These are phyloP conservation scores for Pollenia angustigena DNA, from an alignment of 2,888 invertebrate species.

Conservation along the genomic window DNA sequence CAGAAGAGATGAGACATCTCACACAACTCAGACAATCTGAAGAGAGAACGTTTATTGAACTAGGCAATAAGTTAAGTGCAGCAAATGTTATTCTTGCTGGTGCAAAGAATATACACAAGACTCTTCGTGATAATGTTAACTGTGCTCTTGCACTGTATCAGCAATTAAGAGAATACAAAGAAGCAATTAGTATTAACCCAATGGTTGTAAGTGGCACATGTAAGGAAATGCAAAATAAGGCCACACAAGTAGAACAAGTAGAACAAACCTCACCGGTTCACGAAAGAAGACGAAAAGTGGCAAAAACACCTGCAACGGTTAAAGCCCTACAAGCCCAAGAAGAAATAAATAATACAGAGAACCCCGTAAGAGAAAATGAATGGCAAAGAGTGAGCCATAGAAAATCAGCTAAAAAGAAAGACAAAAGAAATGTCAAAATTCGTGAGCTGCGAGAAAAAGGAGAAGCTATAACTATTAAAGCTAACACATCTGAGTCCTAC, in stretches of 20 bases:
- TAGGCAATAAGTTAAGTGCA: background rate
- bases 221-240: background rate
- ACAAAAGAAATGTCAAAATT: too few species aligned
- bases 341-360: background rate
- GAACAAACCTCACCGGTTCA: background rate
- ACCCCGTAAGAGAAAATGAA: background rate
- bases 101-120: background rate
- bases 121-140: background rate
- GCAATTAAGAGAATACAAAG: background rate
- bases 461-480: too few species aligned
- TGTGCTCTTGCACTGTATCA: background rate
- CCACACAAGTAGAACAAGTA: background rate
- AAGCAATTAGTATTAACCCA: background rate
- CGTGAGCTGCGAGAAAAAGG: too few species aligned
- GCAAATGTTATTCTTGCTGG: background rate
- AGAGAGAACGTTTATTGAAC: background rate
- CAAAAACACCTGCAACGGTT: too few species aligned
- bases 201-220: background rate
- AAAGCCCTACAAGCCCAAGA: background rate
- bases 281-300: background rate
- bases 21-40: background rate
- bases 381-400: background rate
- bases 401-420: too few species aligned
- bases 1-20: background rate
- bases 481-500: too few species aligned